phyloP scores from a whole-genome alignment of 2,113 vertebrate genomes.

The Tursiops truncatus region DNA sequence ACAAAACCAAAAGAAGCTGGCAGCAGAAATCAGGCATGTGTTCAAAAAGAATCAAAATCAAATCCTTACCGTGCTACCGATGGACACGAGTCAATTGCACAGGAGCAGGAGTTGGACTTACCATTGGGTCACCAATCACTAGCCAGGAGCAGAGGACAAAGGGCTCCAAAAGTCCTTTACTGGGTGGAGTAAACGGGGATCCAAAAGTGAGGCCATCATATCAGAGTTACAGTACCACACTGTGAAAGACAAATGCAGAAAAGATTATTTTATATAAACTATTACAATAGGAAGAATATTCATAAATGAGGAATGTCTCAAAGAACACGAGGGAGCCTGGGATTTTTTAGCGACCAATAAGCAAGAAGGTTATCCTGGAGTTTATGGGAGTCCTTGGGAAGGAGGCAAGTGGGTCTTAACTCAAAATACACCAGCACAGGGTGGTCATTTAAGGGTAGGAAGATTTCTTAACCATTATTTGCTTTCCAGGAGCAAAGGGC shows the following conservation, averaged over 20 bases:
- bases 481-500: not conserved
- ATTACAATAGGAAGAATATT: not conserved
- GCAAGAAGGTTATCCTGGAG: not conserved
- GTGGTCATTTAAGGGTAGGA: not conserved
- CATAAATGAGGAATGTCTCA: not conserved
- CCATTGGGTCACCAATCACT: not conserved
- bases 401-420: not conserved
- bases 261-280: not conserved
- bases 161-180: not conserved
- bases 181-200: not conserved
- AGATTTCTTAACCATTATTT: not conserved
- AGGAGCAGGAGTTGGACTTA: not conserved
- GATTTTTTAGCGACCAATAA: not conserved
- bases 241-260: not conserved
- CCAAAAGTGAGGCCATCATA: not conserved
- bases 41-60: not conserved
- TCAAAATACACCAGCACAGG: not conserved
- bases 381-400: not conserved
- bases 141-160: not conserved
- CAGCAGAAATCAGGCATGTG: not conserved
- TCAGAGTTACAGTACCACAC: not conserved
- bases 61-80: not conserved
- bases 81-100: not conserved
- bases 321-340: not conserved
- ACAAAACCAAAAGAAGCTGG: not conserved